Evolutionary conservation across 2,797 vertebrate genomes (phyloP).

Genomic region (Chelon auratus): DNA sequence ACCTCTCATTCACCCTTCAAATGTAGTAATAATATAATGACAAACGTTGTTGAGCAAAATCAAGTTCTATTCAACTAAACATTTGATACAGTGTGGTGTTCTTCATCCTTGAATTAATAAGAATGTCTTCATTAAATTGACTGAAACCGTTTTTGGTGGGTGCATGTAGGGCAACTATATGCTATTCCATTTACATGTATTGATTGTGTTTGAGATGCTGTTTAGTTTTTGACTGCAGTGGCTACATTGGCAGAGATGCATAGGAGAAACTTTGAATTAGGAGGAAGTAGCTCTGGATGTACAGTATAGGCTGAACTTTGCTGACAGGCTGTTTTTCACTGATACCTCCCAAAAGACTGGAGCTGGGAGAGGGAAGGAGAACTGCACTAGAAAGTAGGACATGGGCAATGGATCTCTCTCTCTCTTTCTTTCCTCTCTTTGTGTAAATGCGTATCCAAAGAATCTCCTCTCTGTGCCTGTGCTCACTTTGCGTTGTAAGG

Average conservation of each 20-base stretch:
- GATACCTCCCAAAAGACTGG: slow-evolving; percentile 57
- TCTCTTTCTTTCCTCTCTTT: slow-evolving; percentile 22
- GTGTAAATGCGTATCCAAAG: slow-evolving; percentile 20
- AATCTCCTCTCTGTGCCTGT: slow-evolving; percentile 27
- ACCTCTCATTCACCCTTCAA: slow-evolving; percentile 39
- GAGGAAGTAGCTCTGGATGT: slow-evolving; percentile 39
- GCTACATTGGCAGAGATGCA: slow-evolving; percentile 15
- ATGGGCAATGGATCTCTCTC: slow-evolving; percentile 39
- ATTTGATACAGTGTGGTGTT: neutral
- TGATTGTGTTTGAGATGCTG: slow-evolving; percentile 2
- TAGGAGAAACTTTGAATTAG: slow-evolving; percentile 51
- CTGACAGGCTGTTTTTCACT: slow-evolving; percentile 63
- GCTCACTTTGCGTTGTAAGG: neutral
- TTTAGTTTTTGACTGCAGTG: slow-evolving; percentile 18
- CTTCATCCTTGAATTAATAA: neutral
- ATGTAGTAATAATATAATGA: slow-evolving; percentile 5
- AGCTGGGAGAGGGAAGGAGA: slow-evolving; percentile 45
- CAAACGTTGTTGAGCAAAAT: slow-evolving; percentile 7
- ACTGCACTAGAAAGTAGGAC: slow-evolving; percentile 63
- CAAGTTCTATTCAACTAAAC: neutral
- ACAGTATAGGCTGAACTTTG: slow-evolving; percentile 49
- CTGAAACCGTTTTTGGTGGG: neutral
- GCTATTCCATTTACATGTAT: neutral
- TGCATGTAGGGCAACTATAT: neutral
- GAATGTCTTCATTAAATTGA: neutral